A percentile compares a stretch with the other conserved stretches of the same genome.
These are phyloP conservation scores for Enteromius fasciolatus DNA, from an alignment of 2,797 vertebrate genomes.

Conservation along the genomic window DNA sequence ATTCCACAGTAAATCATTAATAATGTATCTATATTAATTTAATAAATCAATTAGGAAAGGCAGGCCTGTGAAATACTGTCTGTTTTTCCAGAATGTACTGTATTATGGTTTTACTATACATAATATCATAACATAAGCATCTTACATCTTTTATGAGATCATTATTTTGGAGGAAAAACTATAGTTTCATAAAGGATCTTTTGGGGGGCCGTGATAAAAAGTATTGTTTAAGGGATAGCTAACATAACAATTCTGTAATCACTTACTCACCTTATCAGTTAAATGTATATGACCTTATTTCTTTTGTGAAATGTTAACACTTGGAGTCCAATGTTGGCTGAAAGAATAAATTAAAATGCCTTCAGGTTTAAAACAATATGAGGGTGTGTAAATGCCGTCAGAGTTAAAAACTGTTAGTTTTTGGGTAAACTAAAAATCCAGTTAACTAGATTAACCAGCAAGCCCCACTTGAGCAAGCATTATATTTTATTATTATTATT, in stretches of 20 bases:
- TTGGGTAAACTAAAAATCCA: background rate
- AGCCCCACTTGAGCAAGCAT: background rate
- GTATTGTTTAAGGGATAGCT: background rate
- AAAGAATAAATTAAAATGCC: background rate
- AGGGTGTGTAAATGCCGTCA: background rate
- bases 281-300: background rate
- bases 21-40: background rate
- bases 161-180: background rate
- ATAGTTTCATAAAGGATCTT: no score
- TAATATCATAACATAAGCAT: background rate
- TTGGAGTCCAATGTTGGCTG: background rate
- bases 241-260: background rate
- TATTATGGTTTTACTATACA: background rate
- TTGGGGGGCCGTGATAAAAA: background rate
- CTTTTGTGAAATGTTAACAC: background rate
- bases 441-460: background rate
- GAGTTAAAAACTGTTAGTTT: background rate
- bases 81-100: background rate
- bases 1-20: conserved; percentile 32
- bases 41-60: background rate
- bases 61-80: background rate
- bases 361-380: background rate
- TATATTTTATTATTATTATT: no score
- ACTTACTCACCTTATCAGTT: background rate
- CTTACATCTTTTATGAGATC: background rate